A percentile compares a stretch with the other conserved stretches of the same genome.
These are phyloP conservation scores for Hydrocynus forskahlii DNA, from an alignment of 2,797 vertebrate genomes.

Conservation along the genomic window DNA sequence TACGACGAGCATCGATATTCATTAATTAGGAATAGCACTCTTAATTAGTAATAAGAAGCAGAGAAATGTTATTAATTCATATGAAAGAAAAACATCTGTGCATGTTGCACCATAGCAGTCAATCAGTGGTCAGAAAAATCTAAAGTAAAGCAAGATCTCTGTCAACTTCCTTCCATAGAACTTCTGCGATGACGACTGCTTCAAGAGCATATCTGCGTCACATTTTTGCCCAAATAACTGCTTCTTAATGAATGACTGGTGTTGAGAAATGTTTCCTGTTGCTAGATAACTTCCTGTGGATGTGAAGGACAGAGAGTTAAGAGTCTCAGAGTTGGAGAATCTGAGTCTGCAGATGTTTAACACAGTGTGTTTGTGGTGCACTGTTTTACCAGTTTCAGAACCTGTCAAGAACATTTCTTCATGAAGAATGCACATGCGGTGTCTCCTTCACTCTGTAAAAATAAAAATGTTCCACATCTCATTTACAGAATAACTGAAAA, in stretches of 20 bases:
- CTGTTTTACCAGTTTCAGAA: too few relatives aligned
- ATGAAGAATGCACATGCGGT: too few relatives aligned
- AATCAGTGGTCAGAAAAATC: slow-evolving; percentile 12
- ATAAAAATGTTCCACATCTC: neutral
- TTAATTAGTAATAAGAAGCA: neutral
- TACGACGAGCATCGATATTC: too few relatives aligned
- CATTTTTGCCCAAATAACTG: slow-evolving; percentile 18
- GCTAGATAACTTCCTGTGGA: slow-evolving; percentile 63
- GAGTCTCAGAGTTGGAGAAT: neutral
- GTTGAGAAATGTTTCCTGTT: slow-evolving; percentile 76
- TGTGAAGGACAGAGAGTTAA: neutral
- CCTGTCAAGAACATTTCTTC: too few relatives aligned
- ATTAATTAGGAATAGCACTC: neutral
- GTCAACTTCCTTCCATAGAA: slow-evolving; percentile 35
- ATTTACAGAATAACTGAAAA: neutral
- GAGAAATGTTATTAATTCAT: neutral
- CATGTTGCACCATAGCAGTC: neutral
- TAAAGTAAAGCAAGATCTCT: slow-evolving; percentile 9
- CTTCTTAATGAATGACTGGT: slow-evolving; percentile 65
- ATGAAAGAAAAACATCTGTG: neutral
- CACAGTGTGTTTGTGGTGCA: too few relatives aligned
- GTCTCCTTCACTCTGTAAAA: neutral
- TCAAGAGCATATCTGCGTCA: slow-evolving; percentile 7
- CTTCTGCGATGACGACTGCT: neutral
- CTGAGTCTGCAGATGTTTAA: neutral